Percentiles rank a stretch among this genome's conserved stretches.
Evolutionary conservation across 2,113 vertebrate species (phyloP).

Genomic region (Embiotoca jacksoni): DNA sequence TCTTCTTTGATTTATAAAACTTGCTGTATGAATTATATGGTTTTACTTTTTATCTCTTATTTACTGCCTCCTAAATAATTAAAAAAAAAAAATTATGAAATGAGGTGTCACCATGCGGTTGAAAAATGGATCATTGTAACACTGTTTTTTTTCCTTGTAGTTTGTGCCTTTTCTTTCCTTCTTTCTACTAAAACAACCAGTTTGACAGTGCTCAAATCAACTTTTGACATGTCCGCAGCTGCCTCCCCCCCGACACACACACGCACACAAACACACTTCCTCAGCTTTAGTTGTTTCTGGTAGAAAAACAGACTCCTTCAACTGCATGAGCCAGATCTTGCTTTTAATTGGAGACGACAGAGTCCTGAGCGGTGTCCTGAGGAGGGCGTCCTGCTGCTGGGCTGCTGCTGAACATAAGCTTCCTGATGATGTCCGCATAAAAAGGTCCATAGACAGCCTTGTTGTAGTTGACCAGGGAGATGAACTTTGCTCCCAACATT

Average conservation of each 20-base stretch:
- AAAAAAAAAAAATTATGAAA: background rate
- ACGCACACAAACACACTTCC: background rate
- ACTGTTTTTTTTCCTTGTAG: background rate
- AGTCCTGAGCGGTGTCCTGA: slow-evolving; percentile 55
- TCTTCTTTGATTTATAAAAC: slow-evolving; percentile 49
- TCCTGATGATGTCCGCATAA: slow-evolving; percentile 92
- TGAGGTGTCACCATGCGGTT: background rate
- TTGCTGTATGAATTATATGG: slow-evolving; percentile 2
- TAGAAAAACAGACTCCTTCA: slow-evolving; percentile 11
- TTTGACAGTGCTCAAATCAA: background rate
- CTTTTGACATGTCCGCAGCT: background rate
- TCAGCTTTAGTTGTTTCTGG: background rate
- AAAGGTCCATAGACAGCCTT: slow-evolving; percentile 93
- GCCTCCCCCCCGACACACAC: background rate
- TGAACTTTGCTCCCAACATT: slow-evolving; percentile 85
- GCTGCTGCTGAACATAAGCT: slow-evolving; percentile 86
- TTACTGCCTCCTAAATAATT: background rate
- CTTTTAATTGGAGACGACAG: slow-evolving; percentile 60
- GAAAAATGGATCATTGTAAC: slow-evolving; percentile 9
- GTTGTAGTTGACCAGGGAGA: slow-evolving; percentile 91
- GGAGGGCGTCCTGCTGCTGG: slow-evolving; percentile 48
- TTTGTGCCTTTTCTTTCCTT: too few species aligned
- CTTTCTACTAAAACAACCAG: background rate
- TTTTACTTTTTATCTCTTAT: slow-evolving; percentile 7
- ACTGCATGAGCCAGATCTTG: background rate